Percentiles rank a stretch among this genome's conserved stretches.
Conservation (phyloP, 2,797 vertebrate genomes). For the Momotus momota region DNA sequence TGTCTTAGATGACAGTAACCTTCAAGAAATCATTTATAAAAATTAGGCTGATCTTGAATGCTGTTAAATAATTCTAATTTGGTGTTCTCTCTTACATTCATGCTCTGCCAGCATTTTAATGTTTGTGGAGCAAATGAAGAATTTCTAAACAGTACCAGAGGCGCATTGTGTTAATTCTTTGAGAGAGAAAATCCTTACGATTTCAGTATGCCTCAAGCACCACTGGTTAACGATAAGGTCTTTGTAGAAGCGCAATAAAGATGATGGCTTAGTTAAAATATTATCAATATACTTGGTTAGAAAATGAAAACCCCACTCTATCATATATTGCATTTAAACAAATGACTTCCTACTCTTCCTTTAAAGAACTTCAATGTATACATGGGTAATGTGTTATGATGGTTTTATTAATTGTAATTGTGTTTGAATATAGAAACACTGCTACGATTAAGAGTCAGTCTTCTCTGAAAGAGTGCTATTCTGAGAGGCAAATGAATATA, state of each 20-base stretch:
- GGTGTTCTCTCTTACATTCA: not conserved
- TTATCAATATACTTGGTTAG: slow-evolving; percentile 23
- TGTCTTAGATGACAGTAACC: slow-evolving; percentile 6
- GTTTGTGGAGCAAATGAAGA: slow-evolving; percentile 58
- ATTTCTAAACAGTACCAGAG: slow-evolving; percentile 55
- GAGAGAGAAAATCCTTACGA: slow-evolving; percentile 45
- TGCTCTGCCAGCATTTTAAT: slow-evolving; percentile 30
- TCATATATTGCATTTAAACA: not conserved
- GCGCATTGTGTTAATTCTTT: slow-evolving; percentile 46
- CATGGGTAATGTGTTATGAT: not conserved
- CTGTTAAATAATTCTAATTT: slow-evolving; percentile 61
- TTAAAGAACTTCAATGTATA: not conserved
- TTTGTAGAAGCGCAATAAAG: slow-evolving; percentile 37
- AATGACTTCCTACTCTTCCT: not conserved
- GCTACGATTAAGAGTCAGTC: not conserved
- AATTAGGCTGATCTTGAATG: slow-evolving; percentile 38
- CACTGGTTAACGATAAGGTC: slow-evolving; percentile 21
- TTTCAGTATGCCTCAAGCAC: slow-evolving; percentile 18
- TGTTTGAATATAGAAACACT: not conserved
- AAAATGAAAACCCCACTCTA: slow-evolving; percentile 13
- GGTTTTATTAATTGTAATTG: not conserved
- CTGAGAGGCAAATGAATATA: not conserved
- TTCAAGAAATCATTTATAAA: slow-evolving; percentile 11
- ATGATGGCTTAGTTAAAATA: slow-evolving; percentile 58
- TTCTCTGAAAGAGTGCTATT: not conserved